Percentiles rank a stretch among this genome's conserved stretches.
phyloP scores from a whole-genome alignment of 2,113 vertebrate genomes.

The Hippocampus guttulatus region DNA sequence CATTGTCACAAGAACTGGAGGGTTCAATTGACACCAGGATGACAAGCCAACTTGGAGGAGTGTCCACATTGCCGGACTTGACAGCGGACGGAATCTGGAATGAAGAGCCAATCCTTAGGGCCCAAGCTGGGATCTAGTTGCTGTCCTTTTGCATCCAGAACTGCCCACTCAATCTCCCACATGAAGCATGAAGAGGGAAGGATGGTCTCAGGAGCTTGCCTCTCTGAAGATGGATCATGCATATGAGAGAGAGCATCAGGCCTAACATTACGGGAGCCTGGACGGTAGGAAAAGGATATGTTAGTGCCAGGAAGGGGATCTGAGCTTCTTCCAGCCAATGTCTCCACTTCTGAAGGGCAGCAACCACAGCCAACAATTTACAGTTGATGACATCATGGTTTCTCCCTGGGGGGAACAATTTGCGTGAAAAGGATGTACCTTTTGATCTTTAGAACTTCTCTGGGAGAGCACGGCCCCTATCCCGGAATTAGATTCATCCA shows the following conservation, averaged over 20 bases:
- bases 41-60: not conserved
- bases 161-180: too few relatives aligned
- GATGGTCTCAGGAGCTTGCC: too few relatives aligned
- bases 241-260: not conserved
- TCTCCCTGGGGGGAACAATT: not conserved
- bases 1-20: not conserved
- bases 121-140: not conserved
- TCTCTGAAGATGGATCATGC: too few relatives aligned
- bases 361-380: not conserved
- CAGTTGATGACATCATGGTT: not conserved
- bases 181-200: too few relatives aligned
- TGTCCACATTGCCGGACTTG: not conserved
- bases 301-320: not conserved
- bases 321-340: not conserved
- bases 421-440: not conserved
- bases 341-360: not conserved
- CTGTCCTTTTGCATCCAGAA: not conserved
- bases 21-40: not conserved
- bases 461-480: too few relatives aligned
- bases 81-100: not conserved
- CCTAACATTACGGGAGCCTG: not conserved
- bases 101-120: not conserved
- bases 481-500: too few relatives aligned
- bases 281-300: not conserved
- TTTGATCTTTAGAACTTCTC: too few relatives aligned